Base-by-base conservation (phyloP, 2,888 invertebrate genomes). In the Actias luna region DNA sequence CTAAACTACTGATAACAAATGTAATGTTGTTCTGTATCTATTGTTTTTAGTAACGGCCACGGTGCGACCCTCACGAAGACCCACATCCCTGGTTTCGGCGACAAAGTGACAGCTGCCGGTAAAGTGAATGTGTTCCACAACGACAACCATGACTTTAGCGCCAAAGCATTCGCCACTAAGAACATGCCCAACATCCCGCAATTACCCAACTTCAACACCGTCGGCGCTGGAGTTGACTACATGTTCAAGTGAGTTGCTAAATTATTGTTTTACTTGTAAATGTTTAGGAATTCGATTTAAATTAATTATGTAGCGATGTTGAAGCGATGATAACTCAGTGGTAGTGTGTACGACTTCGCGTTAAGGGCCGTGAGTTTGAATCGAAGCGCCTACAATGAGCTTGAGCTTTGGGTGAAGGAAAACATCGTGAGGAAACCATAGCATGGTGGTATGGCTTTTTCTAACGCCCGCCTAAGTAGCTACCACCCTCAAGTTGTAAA, bases 201-300 rank as follows among this genome's bases (percentile, higher is more conserved):
- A 0, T 68, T 79, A 0, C 84, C 87, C 4, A 79, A 82, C 71
- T 86, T 85, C 72, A 84, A 82, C 68, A 86, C 85, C 5, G 70
- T 78, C 16, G 87, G 87, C 0, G 86, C 76, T 1, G 77, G 81
- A 14, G 52, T 83, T 10, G 84, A 87, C 63, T 87, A 87, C 63
- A 79, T 79, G 77, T 86, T 65, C 72, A 84, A 83, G 84, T 84
- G 61, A 79, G 83, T 78, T 61, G 59, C 18, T 50, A 22, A 4
- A 42, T 18, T 42, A 42, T 7, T 39, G 2, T n/a, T 5, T 39
- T 39, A 39, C 39, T n/a, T 39, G 5, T 7, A n/a, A 5, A 39
- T 39, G n/a, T n/a, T 42, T 5, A n/a, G n/a, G n/a, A n/a, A n/a
- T n/a, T n/a, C n/a, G n/a, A n/a, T n/a, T n/a, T n/a, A n/a, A n/a